Evolutionary conservation across 1,140 invertebrate genomes (phyloP).

Genomic region (Lamellibrachia luymesi): DNA sequence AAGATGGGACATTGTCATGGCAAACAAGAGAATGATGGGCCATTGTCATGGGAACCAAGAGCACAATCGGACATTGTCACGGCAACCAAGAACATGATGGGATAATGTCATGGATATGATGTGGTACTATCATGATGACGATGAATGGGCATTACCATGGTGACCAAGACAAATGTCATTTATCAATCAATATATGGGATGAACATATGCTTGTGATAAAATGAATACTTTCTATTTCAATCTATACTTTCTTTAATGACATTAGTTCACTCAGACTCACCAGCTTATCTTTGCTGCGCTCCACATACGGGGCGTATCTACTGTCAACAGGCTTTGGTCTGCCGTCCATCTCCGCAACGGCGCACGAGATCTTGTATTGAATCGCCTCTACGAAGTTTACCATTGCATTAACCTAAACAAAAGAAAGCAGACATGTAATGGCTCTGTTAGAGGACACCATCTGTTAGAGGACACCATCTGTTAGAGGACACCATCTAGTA

Average conservation of each 20-base stretch:
- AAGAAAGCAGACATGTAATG: constrained; percentile 24
- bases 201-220: neutral
- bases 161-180: neutral
- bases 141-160: neutral
- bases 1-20: no score
- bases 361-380: constrained; percentile 79
- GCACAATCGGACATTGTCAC: neutral
- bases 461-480: neutral
- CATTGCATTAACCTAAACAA: constrained; percentile 82
- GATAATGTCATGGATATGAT: neutral
- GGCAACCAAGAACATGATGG: neutral
- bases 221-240: neutral
- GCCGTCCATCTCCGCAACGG: constrained; percentile 77
- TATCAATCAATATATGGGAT: neutral
- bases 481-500: neutral
- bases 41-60: neutral
- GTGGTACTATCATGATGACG: neutral
- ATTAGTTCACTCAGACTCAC: constrained; percentile 32
- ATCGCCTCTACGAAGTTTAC: constrained; percentile 87
- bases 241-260: neutral
- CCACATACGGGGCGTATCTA: constrained; percentile 80
- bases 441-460: neutral
- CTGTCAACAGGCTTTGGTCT: constrained; percentile 66
- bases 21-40: neutral
- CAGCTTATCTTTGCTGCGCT: constrained; percentile 84